Conservation (phyloP, 2,113 vertebrate genomes). For the Peromyscus californicus region DNA sequence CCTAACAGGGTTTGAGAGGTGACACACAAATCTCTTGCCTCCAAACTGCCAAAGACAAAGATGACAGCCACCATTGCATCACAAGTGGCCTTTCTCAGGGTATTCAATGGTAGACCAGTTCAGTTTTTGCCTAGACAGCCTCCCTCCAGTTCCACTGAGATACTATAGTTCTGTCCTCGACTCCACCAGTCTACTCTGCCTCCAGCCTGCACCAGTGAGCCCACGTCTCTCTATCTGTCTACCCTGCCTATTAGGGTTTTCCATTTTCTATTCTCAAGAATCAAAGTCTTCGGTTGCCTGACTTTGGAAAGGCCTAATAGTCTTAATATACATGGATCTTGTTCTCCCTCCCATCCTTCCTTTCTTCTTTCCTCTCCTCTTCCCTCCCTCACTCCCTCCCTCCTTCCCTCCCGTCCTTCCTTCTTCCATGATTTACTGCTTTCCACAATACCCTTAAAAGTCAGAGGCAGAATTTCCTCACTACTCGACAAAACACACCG, state of each 20-base stretch:
- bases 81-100: not conserved
- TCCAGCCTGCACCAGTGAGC: not conserved
- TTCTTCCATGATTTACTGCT: not conserved
- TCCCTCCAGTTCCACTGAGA: fast-evolving
- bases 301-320: not conserved
- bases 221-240: fast-evolving
- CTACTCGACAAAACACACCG: not conserved
- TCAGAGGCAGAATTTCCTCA: not conserved
- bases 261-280: not conserved
- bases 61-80: not conserved
- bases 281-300: not conserved
- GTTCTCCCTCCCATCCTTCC: not conserved
- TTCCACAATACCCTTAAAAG: not conserved
- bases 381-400: too few relatives aligned
- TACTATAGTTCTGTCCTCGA: not conserved
- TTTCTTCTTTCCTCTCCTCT: not conserved
- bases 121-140: fast-evolving
- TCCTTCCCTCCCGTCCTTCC: too few relatives aligned
- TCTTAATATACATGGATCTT: not conserved
- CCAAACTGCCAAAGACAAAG: not conserved
- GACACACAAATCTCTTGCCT: not conserved
- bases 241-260: not conserved
- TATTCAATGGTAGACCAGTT: fast-evolving
- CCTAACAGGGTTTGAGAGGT: not conserved
- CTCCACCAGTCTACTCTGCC: fast-evolving